phyloP scores from a whole-genome alignment of 1,140 invertebrate species.

The Pissodes strobi region DNA sequence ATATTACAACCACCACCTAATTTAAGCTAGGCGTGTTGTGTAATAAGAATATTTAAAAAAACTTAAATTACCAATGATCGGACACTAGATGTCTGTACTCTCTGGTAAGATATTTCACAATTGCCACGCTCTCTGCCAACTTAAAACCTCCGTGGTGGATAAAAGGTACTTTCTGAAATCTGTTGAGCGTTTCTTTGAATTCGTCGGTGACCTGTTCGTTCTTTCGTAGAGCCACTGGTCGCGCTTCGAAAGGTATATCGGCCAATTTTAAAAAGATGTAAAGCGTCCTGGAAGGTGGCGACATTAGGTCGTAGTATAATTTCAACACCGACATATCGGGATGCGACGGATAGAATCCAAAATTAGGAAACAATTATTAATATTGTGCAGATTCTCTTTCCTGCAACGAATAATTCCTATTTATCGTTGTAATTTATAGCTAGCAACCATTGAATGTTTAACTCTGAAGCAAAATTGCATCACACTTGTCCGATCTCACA shows the following conservation, averaged over 20 bases:
- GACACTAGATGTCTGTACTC: slow-evolving; percentile 59
- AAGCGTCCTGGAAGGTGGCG: slow-evolving; percentile 72
- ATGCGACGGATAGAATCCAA: too few relatives aligned
- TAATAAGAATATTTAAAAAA: too few relatives aligned
- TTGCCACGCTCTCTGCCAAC: slow-evolving; percentile 80
- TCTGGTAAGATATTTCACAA: slow-evolving; percentile 66
- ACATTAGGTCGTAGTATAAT: slow-evolving; percentile 71
- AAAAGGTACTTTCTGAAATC: slow-evolving; percentile 77
- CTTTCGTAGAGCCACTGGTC: slow-evolving; percentile 62
- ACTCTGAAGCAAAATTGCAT: too few relatives aligned
- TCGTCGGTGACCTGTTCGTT: slow-evolving; percentile 73
- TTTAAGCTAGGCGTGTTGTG: too few relatives aligned
- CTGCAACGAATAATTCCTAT: too few relatives aligned
- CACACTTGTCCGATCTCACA: too few relatives aligned
- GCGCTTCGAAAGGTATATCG: slow-evolving; percentile 65
- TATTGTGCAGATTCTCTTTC: too few relatives aligned
- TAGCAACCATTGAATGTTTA: too few relatives aligned
- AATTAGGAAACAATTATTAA: too few relatives aligned
- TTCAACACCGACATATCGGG: slow-evolving; percentile 59
- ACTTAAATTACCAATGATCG: slow-evolving; percentile 67
- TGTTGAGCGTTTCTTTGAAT: slow-evolving; percentile 71
- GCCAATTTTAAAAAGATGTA: slow-evolving; percentile 68
- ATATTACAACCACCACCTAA: too few relatives aligned
- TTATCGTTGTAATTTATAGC: too few relatives aligned
- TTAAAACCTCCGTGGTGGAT: slow-evolving; percentile 79